phyloP scores from a whole-genome alignment of 2,113 vertebrate species.

The Ornithorhynchus anatinus region DNA sequence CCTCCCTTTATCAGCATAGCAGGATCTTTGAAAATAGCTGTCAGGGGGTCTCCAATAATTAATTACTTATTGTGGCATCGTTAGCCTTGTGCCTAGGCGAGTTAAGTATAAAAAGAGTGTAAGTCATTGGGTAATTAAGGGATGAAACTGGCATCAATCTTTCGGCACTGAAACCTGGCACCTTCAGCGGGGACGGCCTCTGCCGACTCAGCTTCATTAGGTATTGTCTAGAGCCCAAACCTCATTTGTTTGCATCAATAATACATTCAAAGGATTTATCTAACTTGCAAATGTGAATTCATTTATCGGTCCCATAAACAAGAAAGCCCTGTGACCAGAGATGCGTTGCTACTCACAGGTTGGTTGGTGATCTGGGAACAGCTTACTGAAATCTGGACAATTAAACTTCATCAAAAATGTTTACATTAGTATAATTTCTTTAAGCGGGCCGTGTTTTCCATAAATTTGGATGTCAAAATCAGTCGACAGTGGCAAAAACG shows the following conservation, averaged over 20 bases:
- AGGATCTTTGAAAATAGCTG: background rate
- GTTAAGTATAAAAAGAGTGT: background rate
- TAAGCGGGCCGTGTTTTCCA: background rate
- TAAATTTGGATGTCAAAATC: background rate
- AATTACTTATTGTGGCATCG: conserved; percentile 14
- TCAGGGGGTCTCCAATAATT: conserved; percentile 30
- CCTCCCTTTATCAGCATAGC: background rate
- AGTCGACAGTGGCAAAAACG: conserved; percentile 8
- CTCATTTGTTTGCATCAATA: conserved; percentile 82
- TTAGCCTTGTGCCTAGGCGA: conserved; percentile 17
- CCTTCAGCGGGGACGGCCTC: conserved; percentile 71
- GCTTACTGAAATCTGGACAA: conserved; percentile 32
- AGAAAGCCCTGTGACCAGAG: conserved; percentile 53
- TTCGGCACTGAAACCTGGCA: conserved; percentile 67
- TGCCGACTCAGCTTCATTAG: conserved; percentile 77
- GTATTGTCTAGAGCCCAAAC: conserved; percentile 76
- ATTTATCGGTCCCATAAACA: conserved; percentile 75
- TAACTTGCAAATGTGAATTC: conserved; percentile 83
- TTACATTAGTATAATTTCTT: conserved; percentile 20
- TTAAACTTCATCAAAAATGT: conserved; percentile 21
- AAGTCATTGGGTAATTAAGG: conserved; percentile 74
- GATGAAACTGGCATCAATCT: conserved; percentile 83
- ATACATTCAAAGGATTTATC: conserved; percentile 82
- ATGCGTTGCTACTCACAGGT: conserved; percentile 26
- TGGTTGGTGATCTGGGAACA: conserved; percentile 17